Evolutionary conservation across 2,888 invertebrate species (phyloP).

Genomic region (Drosophila crucigera): DNA sequence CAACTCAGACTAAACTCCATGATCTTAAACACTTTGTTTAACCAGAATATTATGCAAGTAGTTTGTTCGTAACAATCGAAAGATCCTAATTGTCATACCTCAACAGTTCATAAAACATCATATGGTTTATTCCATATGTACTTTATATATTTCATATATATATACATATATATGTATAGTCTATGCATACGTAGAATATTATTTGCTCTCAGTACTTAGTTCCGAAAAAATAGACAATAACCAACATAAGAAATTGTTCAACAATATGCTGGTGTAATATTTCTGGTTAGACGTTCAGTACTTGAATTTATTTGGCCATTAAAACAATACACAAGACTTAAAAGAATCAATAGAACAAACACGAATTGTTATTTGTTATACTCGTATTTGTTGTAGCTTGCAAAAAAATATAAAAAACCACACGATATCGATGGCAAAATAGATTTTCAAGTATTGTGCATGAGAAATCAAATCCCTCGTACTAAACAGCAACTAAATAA

Average conservation of each 20-base stretch:
- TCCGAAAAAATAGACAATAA: conserved; percentile 61
- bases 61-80: conserved; percentile 78
- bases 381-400: conserved; percentile 55
- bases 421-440: conserved; percentile 68
- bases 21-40: conserved; percentile 78
- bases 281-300: conserved; percentile 84
- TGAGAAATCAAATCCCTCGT: conserved; percentile 86
- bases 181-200: conserved; percentile 45
- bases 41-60: conserved; percentile 85
- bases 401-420: conserved; percentile 41
- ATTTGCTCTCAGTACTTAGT: conserved; percentile 43
- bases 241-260: conserved; percentile 77
- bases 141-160: conserved; percentile 8
- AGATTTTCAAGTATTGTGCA: conserved; percentile 84
- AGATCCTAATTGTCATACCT: conserved; percentile 30
- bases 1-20: conserved; percentile 66
- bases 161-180: conserved; percentile 26
- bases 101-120: conserved; percentile 24
- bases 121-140: conserved; percentile 41
- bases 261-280: conserved; percentile 85
- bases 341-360: conserved; percentile 26
- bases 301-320: conserved; percentile 84
- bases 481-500: conserved; percentile 75
- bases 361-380: conserved; percentile 51
- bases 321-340: conserved; percentile 21